Percentiles rank a stretch among this genome's conserved stretches.
These are phyloP conservation scores for Panthera leo DNA, from an alignment of 2,113 vertebrate species.

Conservation along the genomic window DNA sequence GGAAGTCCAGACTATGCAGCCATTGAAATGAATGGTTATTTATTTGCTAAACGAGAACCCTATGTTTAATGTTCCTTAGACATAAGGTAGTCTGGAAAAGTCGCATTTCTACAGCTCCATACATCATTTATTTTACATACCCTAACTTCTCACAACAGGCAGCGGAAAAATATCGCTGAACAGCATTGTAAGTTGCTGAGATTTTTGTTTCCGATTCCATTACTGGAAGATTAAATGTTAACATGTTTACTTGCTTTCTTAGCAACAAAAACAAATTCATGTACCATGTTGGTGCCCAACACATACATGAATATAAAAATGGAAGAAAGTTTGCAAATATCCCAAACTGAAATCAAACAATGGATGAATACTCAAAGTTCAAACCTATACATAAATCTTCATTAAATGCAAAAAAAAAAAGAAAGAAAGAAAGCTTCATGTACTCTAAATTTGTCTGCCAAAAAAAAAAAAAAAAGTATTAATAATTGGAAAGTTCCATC, in stretches of 20 bases:
- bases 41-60: conserved; percentile 99
- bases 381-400: conserved; percentile 35
- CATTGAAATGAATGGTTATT: conserved; percentile 99
- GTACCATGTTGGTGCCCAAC: conserved; percentile 75
- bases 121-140: conserved; percentile 99
- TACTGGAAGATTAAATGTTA: conserved; percentile 87
- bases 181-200: conserved; percentile 85
- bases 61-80: conserved; percentile 99
- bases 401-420: neutral
- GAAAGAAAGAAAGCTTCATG: neutral
- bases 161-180: conserved; percentile 90
- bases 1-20: conserved; percentile 95
- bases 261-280: conserved; percentile 84
- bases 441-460: conserved; percentile 15
- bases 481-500: neutral
- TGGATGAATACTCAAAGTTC: conserved; percentile 58
- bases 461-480: neutral
- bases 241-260: conserved; percentile 86
- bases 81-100: conserved; percentile 98
- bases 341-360: conserved; percentile 44
- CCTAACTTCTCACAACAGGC: conserved; percentile 98
- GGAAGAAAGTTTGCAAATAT: conserved; percentile 69
- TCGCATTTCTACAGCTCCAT: conserved; percentile 97
- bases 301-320: conserved; percentile 71
- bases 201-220: conserved; percentile 85